These are phyloP conservation scores for Ectemnius cavifrons DNA, from an alignment of 2,888 invertebrate genomes.

Conservation along the genomic window DNA sequence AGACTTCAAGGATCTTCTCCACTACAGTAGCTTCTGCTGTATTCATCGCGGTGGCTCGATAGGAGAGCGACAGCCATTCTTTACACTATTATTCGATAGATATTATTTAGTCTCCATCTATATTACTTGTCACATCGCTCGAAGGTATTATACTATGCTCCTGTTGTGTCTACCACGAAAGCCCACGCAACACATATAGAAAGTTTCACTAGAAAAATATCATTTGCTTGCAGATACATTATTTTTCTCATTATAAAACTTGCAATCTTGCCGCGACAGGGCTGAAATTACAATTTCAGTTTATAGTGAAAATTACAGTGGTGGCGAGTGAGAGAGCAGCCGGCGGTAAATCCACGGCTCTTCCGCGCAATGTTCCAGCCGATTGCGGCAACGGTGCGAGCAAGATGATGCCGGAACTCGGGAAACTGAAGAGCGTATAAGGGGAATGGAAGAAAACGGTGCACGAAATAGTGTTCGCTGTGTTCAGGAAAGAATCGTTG, in stretches of 20 bases:
- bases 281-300: no score
- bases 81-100: slow-evolving; percentile 16
- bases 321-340: no score
- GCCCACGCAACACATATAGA: no score
- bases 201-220: no score
- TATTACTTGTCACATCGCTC: not conserved
- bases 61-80: no score
- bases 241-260: slow-evolving; percentile 2
- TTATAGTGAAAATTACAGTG: no score
- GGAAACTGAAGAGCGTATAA: not conserved
- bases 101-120: slow-evolving; percentile 10
- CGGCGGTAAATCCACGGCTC: no score
- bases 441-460: not conserved
- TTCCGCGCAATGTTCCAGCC: no score
- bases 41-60: slow-evolving; percentile 4
- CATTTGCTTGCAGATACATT: not conserved
- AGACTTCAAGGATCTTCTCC: slow-evolving; percentile 9
- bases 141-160: no score
- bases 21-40: not conserved
- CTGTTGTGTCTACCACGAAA: no score
- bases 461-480: not conserved
- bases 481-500: not conserved
- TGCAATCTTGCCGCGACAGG: not conserved
- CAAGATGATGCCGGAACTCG: not conserved
- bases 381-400: no score